Evolutionary conservation across 2,888 invertebrate genomes (phyloP).

Genomic region (Drosophila infuscata): DNA sequence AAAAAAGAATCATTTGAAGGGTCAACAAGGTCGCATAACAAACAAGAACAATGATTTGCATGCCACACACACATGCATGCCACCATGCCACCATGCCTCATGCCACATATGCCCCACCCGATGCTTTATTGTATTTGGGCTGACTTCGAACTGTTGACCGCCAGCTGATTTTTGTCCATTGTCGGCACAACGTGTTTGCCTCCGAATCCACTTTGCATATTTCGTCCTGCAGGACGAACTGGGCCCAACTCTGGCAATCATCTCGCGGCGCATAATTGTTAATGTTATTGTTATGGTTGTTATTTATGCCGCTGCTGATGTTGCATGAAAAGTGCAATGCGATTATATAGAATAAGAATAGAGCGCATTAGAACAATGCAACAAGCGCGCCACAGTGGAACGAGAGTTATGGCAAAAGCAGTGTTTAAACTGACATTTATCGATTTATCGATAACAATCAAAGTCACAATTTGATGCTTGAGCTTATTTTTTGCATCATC

Average conservation of each 20-base stretch:
- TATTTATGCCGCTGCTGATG: constrained; percentile 62
- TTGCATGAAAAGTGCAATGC: constrained; percentile 45
- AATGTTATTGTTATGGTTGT: constrained; percentile 70
- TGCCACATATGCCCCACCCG: constrained; percentile 9
- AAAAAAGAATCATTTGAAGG: background rate
- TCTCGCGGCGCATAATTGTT: constrained; percentile 44
- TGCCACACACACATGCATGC: constrained; percentile 15
- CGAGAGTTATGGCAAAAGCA: background rate
- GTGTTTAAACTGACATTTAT: background rate
- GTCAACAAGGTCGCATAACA: background rate
- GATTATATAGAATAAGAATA: constrained; percentile 47
- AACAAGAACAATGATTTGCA: constrained; percentile 8
- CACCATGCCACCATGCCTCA: background rate
- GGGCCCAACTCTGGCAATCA: constrained; percentile 5
- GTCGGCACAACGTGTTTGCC: constrained; percentile 31
- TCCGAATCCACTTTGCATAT: constrained; percentile 36
- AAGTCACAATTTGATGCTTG: background rate
- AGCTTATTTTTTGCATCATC: background rate
- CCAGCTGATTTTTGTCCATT: constrained; percentile 50
- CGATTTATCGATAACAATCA: constrained; percentile 6
- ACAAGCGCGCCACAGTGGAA: constrained; percentile 21
- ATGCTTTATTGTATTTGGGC: constrained; percentile 30
- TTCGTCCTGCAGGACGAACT: background rate
- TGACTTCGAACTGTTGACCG: constrained; percentile 40
- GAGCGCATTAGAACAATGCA: constrained; percentile 68